Base-by-base conservation (phyloP, 2,888 invertebrate species). In the Hermaeophaga mercurialis region DNA sequence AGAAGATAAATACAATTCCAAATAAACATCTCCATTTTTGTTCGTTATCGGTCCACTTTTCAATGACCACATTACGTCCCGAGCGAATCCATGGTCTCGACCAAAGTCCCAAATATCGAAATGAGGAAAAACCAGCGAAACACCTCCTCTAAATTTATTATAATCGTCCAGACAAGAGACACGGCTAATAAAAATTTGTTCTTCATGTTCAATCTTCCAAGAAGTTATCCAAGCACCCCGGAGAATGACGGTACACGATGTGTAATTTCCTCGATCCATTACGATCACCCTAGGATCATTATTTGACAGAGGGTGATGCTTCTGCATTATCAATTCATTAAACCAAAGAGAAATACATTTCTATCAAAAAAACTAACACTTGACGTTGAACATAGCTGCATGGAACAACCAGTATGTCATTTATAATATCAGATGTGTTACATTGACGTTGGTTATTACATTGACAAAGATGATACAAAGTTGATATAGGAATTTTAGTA, bases 201-300 rank as follows among this genome's bases (percentile, higher is more conserved):
- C 68, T 31, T 56, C 50, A 26, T 66, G 59, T 36, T 62, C 50
- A 9, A 68, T 59, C 31, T 62, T 54, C 62, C 66, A 68, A 2
- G 68, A 68, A 4, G 60, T 50, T n/a, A 68, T 49, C 1, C 59
- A 56, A 9, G 62, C 66, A 2, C 68, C 66, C 26, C 56, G 57
- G 3, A 65, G 56, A 38, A 65, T 58, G 6, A 68, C 52, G 5
- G 65, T 62, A 28, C 63, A 63, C 1, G 66, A 64, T 1, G 68
- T 66, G 49, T 66, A 64, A 43, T 64, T 52, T 12, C 65, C 66
- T 19, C 66, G 43, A 39, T 66, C 61, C 14, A 68, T 26, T 15
- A 62, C 18, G 8, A 68, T 24, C 12, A 43, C 43, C 26, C 43
- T 18, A 2, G 41, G 41, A 22, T 41, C 9, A 22, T 22, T 12